Evolutionary conservation across 2,888 invertebrate genomes (phyloP), one percentile per base, ranked within the genome.

Genomic region (Lutraria lutraria): DNA sequence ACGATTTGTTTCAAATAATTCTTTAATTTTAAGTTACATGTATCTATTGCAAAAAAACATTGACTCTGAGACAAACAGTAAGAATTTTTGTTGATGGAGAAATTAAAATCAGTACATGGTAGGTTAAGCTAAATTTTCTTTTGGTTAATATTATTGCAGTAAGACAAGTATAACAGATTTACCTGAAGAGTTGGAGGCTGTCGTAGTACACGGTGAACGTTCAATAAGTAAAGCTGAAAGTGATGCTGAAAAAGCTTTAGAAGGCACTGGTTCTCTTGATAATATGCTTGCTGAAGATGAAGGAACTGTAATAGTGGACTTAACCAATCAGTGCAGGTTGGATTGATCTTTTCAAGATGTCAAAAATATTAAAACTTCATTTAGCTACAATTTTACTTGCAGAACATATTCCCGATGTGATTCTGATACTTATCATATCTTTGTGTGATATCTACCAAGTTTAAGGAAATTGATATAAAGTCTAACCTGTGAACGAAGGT

Each of bases 251-350:
- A 85, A 88, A 53, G 60, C 88, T 6, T 43, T 85, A n/a, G 91
- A 91, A 85, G 91, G 91, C 0, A 91, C 91, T 16, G 90, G 89
- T 19, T 83, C 87, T 21, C 76, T 85, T 13, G 79, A 81, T 31
- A 85, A 88, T 83, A 31, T 84, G 8, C 82, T 87, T 19, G 85
- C 84, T 79, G 83, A 83, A 68, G 86, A 83, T 81, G 87, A 83
- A 25, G 83, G 80, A 16, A 80, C 68, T 2, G 34, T 90, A 19
- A 83, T 90, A 25, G 90, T 89, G 16, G 92, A 92, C 81, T 76
- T 88, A 2, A 53, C 68, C 19, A 89, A 86, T 76, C 88, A 86
- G 56, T 92, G 92, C 88, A 86, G 87, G 92, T 92, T 72, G 29
- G 29, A 25, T 21, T 31, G 19, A 31, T 25, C 19, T 60, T 79